Base-by-base conservation (phyloP, 2,113 vertebrate species). In the Nycticryphes semicollaris region DNA sequence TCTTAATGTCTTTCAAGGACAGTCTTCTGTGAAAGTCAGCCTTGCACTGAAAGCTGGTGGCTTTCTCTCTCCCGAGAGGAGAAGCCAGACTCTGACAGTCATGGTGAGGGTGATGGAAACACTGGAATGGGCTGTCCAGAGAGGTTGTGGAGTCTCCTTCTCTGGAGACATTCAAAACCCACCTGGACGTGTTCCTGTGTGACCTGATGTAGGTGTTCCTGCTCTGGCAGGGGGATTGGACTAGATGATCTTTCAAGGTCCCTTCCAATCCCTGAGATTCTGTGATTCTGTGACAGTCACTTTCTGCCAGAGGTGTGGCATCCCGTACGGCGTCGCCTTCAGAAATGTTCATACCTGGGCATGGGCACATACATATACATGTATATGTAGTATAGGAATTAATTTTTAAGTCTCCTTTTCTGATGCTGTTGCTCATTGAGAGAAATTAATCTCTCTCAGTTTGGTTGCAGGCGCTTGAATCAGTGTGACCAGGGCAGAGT, bases 361-460 rank as follows among this genome's bases (percentile, higher is more conserved):
- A 39, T 6, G 7, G 0, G 0, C 19, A 43, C 4, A 7, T 15
- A 27, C 3, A 4, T 39, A 47, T 3, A 1, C 2, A 31, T 10
- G 6, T 11, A 35, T 8, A 15, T 50, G 14, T 8, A 16, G 22
- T 8, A 24, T 4, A 62, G 27, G 12, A 80, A 43, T 85, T 12
- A 7, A 1, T 37, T 69, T 14, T 10, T 25, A 64, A 90, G 22
- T 25, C 17, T 72, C 27, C 12, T 51, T 63, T 43, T 83, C 63
- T 64, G 53, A 43, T 27, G 20, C 23, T 72, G 7, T 19, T 68
- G 66, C 11, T 11, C 11, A 30, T 59, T 59, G 28, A 53, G 8
- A 45, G 43, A 84, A 91, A 81, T 60, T 47, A 20, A 81, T 10
- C 30, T 39, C 27, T 81, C 51, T 78, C 25, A 12, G 1, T 86